These are phyloP conservation scores for Anthopleura xanthogrammica DNA, from an alignment of 92 coral and sea anemone species.

Conservation along the genomic window DNA sequence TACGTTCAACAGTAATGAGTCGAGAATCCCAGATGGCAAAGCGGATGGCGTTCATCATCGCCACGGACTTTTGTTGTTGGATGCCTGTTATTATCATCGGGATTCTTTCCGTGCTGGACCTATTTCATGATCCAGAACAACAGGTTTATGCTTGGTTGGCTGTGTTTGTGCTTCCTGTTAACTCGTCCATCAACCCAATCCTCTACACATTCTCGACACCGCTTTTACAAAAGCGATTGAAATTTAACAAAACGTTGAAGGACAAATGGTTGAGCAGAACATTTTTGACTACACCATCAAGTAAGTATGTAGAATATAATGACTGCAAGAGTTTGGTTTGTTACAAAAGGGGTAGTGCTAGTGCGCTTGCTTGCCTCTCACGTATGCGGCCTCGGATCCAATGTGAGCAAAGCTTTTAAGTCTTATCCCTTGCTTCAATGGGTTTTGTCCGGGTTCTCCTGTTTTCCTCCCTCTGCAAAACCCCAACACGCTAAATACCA, in stretches of 20 bases:
- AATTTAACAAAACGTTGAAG: not conserved
- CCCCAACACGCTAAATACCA: too few relatives aligned
- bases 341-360: too few relatives aligned
- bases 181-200: constrained; percentile 80
- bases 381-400: too few relatives aligned
- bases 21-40: constrained; percentile 77
- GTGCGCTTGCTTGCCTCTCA: too few relatives aligned
- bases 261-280: not conserved
- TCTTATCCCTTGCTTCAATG: too few relatives aligned
- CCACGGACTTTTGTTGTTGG: constrained; percentile 87
- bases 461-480: not conserved
- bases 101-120: constrained; percentile 62
- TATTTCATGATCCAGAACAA: constrained; percentile 71
- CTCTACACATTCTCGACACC: constrained; percentile 84
- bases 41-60: constrained; percentile 69
- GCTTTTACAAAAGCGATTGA: constrained; percentile 14
- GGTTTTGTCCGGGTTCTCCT: not conserved
- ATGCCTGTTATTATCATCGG: constrained; percentile 86
- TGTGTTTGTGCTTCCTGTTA: constrained; percentile 83
- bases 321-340: too few relatives aligned
- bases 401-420: too few relatives aligned
- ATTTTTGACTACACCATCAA: not conserved
- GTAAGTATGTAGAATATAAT: not conserved
- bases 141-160: constrained; percentile 90
- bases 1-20: constrained; percentile 75